Base-by-base conservation (phyloP, 2,888 invertebrate genomes). In the Cosmorhoe ocellata region DNA sequence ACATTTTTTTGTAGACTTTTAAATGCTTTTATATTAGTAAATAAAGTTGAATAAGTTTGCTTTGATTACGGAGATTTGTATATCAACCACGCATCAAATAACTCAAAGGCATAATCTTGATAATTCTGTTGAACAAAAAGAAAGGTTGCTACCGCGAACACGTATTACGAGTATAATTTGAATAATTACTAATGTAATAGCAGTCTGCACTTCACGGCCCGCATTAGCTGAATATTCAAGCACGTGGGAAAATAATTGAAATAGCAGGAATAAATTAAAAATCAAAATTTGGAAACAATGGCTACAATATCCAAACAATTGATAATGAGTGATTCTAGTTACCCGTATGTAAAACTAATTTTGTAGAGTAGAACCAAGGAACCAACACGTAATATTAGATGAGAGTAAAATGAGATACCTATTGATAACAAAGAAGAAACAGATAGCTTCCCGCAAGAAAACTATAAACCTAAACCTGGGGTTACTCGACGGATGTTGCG, bases 401-500 rank as follows among this genome's bases (percentile, higher is more conserved):
- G 7, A 24, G 24, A 24, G 24, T 24, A 24, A 24, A 24, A 24
- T 24, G 6, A 24, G 5, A 6, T 24, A 24, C 24, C 5, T 24
- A 24, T 26, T 58, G 58, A 66, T 63, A 67, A 63, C 53, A 59
- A 48, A 55, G 42, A 63, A 63, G 69, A 67, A 71, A 71, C 57
- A 48, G 63, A 71, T 71, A 69, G 71, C 70, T 71, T 71, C 74
- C 66, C 62, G 61, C 58, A 55, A 64, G 66, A 72, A 71, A 74
- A 67, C 67, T 61, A 58, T 75, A 76, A 73, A 74, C 73, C 71
- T 67, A 82, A 79, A 76, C 75, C 75, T 72, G 74, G 78, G 82
- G 81, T 84, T 78, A 76, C 69, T 64, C 74, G 72, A 66, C 78
- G 80, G 84, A 84, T 84, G 73, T 75, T 73, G 64, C 49, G 61